Conservation (phyloP, 1,140 invertebrate genomes). For the Metopolophium dirhodum region DNA sequence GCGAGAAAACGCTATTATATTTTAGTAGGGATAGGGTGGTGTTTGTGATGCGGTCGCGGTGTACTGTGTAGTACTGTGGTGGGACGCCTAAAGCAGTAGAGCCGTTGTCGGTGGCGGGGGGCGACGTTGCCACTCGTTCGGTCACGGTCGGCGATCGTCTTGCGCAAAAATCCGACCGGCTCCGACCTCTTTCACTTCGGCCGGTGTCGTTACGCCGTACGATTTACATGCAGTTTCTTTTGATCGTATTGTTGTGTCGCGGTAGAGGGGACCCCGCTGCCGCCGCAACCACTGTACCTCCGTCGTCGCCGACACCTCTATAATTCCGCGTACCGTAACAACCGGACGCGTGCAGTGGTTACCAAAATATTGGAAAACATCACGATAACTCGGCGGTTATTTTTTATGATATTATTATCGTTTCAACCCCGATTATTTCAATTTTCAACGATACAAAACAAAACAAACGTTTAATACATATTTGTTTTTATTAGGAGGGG, state of each 20-base stretch:
- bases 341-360: conserved; percentile 54
- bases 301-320: conserved; percentile 46
- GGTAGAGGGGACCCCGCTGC: background rate
- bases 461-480: background rate
- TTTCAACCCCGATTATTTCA: background rate
- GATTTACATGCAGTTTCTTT: conserved; percentile 58
- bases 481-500: background rate
- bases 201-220: conserved; percentile 55
- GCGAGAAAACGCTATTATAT: conserved; percentile 10
- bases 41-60: background rate
- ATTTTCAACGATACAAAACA: background rate
- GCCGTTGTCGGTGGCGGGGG: background rate
- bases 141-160: conserved; percentile 57
- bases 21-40: background rate
- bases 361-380: conserved; percentile 47
- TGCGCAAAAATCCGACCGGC: conserved; percentile 56
- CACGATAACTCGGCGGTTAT: background rate
- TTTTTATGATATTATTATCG: background rate
- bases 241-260: conserved; percentile 44
- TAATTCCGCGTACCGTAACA: conserved; percentile 57
- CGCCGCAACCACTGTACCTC: background rate
- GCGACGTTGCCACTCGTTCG: conserved; percentile 55
- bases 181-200: conserved; percentile 56
- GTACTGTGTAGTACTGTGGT: background rate
- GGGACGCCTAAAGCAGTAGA: background rate